Conservation (phyloP, 2,113 vertebrate species). For the Toxotes jaculatrix region DNA sequence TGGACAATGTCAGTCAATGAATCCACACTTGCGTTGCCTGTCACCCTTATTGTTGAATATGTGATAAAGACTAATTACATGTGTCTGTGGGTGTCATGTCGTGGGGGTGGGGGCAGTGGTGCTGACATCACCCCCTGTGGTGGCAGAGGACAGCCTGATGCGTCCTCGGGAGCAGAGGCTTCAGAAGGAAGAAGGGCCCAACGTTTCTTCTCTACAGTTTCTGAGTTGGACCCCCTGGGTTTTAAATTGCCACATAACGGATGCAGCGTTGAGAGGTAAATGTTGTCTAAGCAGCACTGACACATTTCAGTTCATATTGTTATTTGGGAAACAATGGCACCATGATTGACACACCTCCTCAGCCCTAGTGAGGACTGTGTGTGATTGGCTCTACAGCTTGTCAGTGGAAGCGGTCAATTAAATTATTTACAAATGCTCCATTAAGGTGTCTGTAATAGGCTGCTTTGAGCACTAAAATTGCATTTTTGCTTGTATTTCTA, state of each 20-base stretch:
- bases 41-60: conserved; percentile 56
- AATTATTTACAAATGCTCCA: conserved; percentile 71
- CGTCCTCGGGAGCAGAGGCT: conserved; percentile 12
- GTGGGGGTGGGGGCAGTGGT: conserved; percentile 25
- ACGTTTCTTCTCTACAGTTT: conserved; percentile 51
- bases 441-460: conserved; percentile 59
- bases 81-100: conserved; percentile 46
- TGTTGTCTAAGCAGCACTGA: conserved; percentile 70
- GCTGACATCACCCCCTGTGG: conserved; percentile 53
- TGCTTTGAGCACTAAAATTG: conserved; percentile 48
- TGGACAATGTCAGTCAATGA: conserved; percentile 26
- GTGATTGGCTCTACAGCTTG: conserved; percentile 48
- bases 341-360: conserved; percentile 69
- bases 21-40: conserved; percentile 4
- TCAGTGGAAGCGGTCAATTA: conserved; percentile 60
- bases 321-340: conserved; percentile 74
- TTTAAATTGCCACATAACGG: conserved; percentile 72
- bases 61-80: conserved; percentile 61
- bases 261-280: conserved; percentile 67
- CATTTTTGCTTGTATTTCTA: conserved; percentile 44
- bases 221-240: conserved; percentile 58
- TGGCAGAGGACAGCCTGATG: conserved; percentile 51
- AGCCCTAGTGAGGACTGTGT: conserved; percentile 54
- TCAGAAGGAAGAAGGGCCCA: conserved; percentile 32
- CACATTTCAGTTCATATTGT: conserved; percentile 69